Base-by-base conservation (phyloP, 2,113 vertebrate genomes). In the Chroicocephalus ridibundus region DNA sequence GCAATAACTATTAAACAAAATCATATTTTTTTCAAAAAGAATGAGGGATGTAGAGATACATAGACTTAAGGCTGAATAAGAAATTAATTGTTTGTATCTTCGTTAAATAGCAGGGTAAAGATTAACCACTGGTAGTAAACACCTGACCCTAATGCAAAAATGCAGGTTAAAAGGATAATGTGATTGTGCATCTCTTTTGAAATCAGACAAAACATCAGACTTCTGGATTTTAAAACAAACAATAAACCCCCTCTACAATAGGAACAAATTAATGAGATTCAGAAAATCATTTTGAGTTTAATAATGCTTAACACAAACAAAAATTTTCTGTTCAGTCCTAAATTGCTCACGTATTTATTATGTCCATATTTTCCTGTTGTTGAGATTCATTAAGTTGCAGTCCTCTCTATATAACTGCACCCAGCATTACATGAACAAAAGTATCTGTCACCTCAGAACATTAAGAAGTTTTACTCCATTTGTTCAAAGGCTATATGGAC, bases 191-290 rank as follows among this genome's bases (percentile, higher is more conserved):
- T 8, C 14, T 71, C 22, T n/a, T 18, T 22, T 69, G 22, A 54
- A 86, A 75, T 62, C 40, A 72, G 25, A 64, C 13, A 74, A 88
- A 75, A 24, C 3, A 82, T 3, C 1, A 54, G 21, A 54, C 9
- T 13, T 65, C 36, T 62, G 10, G 21, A 12, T 64, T 49, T 74
- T 22, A 34, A 49, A 74, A 15, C 10, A 88, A 70, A 34, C 14
- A 47, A 18, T 27, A 44, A n/a, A 75, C 19, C 8, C 3, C 1
- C 5, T 1, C 7, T 42, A 7, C 1, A 60, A 15, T 4, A 69
- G 18, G 5, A 85, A 81, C 6, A 70, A 64, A 64, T 9, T 1
- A 61, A 55, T 68, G 21, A 66, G 5, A 47, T 36, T 38, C 34
- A 44, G 20, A 34, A 82, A 55, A 3, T 44, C 1, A 52, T 78